Base-by-base conservation (phyloP, 2,113 vertebrate genomes). In the Platysternon megacephalum region DNA sequence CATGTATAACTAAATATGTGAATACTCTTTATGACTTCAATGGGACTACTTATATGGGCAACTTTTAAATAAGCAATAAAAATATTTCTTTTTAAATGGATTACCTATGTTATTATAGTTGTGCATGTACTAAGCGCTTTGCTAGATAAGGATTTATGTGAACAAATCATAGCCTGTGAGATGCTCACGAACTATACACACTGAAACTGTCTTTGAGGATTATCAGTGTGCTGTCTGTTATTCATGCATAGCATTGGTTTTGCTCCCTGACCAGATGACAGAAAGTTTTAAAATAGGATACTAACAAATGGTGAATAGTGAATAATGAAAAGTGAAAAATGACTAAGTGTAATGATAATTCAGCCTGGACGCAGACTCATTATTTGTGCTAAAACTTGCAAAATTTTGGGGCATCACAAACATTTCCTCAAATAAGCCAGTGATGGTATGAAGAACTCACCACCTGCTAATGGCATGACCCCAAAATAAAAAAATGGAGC, bases 31-130 rank as follows among this genome's bases (percentile, higher is more conserved):
- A 49, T 79, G 35, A 68, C 90, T 92, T 94, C 79, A 82, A 39
- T 79, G 82, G 76, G 93, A 83, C 87, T 95, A 91, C 55, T 94
- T 86, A 79, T 79, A 85, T 10, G n/a, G 82, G 84, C 94, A 51
- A 86, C 88, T 91, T 53, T 90, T 92, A 93, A 93, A 26, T 90
- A 92, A 92, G 65, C 22, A 86, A 93, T 32, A 32, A 46, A 88
- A 96, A 87, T 72, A 72, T 72, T 72, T 72, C 53, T 94, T 84
- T 87, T 95, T 89, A 94, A 82, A 89, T 76, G 21, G 91, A 90
- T 88, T 93, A 89, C 93, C 89, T 83, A 84, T 14, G 28, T 26
- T 53, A 32, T 79, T 79, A 84, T 3, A 2, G 4, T 84, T 94
- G 53, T 85, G 80, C 80, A 91, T 39, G 5, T 12, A 13, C 87